Conservation (phyloP, 64 coral and sea anemone species). For the Astreopora myriophthalma region DNA sequence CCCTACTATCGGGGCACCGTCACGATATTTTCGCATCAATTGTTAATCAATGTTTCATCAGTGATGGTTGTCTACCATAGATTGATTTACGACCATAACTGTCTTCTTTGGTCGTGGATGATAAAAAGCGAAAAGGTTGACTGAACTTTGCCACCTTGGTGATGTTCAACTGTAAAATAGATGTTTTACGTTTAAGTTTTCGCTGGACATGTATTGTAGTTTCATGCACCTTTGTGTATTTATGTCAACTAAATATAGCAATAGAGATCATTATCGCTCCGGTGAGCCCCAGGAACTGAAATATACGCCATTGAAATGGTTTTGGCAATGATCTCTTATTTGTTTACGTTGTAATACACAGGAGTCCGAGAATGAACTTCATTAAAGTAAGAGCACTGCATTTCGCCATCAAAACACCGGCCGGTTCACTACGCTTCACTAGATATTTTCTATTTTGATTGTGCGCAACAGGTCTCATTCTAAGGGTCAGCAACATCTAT, state of each 20-base stretch:
- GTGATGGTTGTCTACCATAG: neutral
- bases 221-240: neutral
- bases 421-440: neutral
- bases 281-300: neutral
- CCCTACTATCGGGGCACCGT: neutral
- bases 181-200: neutral
- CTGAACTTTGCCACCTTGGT: neutral
- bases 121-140: neutral
- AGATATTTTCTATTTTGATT: neutral
- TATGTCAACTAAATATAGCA: neutral
- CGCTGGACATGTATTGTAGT: neutral
- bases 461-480: neutral
- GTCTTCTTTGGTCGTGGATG: neutral
- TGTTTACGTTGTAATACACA: neutral
- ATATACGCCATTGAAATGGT: neutral
- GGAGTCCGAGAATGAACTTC: neutral
- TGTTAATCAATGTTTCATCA: neutral
- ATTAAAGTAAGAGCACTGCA: neutral
- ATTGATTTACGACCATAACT: neutral
- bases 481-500: neutral
- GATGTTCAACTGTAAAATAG: neutral
- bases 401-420: neutral
- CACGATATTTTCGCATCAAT: neutral
- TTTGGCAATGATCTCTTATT: neutral
- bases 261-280: neutral